Conservation (phyloP, 2,888 invertebrate species). For the Hypolimnas misippus region DNA sequence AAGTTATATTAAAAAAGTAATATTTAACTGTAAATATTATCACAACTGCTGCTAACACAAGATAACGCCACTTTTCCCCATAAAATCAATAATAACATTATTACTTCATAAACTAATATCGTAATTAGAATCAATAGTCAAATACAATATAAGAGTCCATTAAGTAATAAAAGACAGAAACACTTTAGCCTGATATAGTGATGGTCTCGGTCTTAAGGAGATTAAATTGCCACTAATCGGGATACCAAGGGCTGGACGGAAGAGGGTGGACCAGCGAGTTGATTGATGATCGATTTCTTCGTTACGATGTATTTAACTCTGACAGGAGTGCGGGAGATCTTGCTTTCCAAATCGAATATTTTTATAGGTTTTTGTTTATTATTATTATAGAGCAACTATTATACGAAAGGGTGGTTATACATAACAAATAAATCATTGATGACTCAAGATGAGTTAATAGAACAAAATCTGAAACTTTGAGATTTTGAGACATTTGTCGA, state of each 20-base stretch:
- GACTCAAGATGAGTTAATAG: too few species aligned
- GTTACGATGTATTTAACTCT: conserved; percentile 32
- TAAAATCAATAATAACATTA: neutral
- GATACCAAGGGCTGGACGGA: conserved; percentile 33
- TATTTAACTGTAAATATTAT: too few species aligned
- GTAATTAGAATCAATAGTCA: neutral
- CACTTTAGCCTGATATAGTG: conserved; percentile 29
- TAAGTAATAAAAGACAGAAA: conserved; percentile 22
- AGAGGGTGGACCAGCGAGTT: conserved; percentile 34
- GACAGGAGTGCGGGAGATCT: conserved; percentile 20
- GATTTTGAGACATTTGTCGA: too few species aligned
- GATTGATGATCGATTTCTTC: conserved; percentile 43
- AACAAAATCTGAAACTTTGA: too few species aligned
- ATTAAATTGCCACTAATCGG: conserved; percentile 42
- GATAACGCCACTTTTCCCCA: too few species aligned
- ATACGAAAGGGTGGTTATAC: neutral
- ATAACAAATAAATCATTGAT: too few species aligned
- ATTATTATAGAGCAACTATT: too few species aligned
- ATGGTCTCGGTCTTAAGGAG: conserved; percentile 39
- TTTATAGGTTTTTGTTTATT: conserved; percentile 7
- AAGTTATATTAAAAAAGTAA: too few species aligned
- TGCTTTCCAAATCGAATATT: conserved; percentile 3
- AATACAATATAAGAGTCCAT: neutral
- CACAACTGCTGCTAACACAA: too few species aligned
- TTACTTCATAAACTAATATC: neutral